Conservation (phyloP, 2,888 invertebrate species). For the Drosophila rubida region DNA sequence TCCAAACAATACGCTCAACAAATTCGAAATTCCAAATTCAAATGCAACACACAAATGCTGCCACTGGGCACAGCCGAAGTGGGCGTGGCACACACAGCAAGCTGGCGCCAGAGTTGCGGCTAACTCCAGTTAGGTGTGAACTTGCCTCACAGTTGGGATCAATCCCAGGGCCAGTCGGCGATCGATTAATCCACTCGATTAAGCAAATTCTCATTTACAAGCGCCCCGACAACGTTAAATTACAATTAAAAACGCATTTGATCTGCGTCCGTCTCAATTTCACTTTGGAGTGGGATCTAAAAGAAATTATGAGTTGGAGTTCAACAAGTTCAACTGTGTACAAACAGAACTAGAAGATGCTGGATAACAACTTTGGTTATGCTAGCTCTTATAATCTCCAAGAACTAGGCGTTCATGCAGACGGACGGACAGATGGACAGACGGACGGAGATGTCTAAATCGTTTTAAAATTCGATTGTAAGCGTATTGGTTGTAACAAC, state of each 20-base stretch:
- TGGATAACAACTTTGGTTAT: too few relatives aligned
- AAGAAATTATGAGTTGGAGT: neutral
- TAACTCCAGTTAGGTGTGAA: neutral
- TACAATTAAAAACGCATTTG: conserved; percentile 21
- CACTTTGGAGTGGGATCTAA: neutral
- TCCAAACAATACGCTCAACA: conserved; percentile 31
- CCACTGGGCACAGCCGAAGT: neutral
- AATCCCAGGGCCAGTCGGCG: neutral
- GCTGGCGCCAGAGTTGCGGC: conserved; percentile 2
- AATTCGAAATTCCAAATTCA: conserved; percentile 34
- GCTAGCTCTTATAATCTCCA: too few relatives aligned
- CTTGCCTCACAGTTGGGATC: neutral
- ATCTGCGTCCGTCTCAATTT: neutral
- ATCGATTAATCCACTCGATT: conserved; percentile 6
- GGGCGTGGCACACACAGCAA: conserved; percentile 12
- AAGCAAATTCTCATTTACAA: neutral
- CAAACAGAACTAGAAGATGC: too few relatives aligned
- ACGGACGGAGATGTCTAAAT: too few relatives aligned
- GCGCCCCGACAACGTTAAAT: neutral
- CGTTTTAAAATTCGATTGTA: too few relatives aligned
- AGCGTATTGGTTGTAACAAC: too few relatives aligned
- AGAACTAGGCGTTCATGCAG: too few relatives aligned
- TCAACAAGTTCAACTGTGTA: too few relatives aligned
- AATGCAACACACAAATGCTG: conserved; percentile 4
- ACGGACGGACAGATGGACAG: too few relatives aligned